Evolutionary conservation across 2,888 invertebrate species (phyloP).

Genomic region (Nesidiocoris tenuis): DNA sequence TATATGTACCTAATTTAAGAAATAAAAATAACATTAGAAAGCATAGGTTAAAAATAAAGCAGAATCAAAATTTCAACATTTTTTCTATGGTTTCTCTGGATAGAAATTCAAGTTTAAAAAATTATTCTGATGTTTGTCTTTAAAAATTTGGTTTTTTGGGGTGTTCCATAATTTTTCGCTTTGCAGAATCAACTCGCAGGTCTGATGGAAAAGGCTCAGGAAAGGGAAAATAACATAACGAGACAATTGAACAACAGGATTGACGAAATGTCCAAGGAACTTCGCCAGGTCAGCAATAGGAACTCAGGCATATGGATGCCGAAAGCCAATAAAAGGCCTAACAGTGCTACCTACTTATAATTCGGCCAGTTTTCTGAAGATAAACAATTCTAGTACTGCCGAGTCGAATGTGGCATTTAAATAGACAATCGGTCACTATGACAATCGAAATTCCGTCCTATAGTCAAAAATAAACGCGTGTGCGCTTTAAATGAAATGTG

Average conservation of each 20-base stretch:
- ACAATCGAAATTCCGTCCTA: not conserved
- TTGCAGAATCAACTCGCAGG: constrained; percentile 44
- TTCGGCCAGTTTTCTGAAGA: no score
- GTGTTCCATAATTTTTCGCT: not conserved
- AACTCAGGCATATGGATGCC: constrained; percentile 13
- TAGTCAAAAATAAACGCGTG: not conserved
- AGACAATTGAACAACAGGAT: constrained; percentile 40
- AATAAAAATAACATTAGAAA: no score
- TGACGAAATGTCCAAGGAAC: constrained; percentile 40
- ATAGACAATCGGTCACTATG: not conserved
- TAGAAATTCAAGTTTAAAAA: no score
- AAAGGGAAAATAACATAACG: constrained; percentile 39
- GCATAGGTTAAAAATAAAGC: no score
- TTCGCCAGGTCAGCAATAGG: constrained; percentile 43
- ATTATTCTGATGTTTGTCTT: no score
- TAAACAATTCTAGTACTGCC: not conserved
- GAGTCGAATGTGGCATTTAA: not conserved
- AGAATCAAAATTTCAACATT: no score
- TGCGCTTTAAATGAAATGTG: not conserved
- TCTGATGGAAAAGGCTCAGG: constrained; percentile 46
- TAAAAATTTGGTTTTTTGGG: not conserved
- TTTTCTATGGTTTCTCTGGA: no score
- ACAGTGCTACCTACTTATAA: constrained; percentile 13
- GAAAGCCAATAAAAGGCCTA: constrained; percentile 15
- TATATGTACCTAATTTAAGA: not conserved